phyloP scores from a whole-genome alignment of 2,113 vertebrate species.

The Chroicocephalus ridibundus region DNA sequence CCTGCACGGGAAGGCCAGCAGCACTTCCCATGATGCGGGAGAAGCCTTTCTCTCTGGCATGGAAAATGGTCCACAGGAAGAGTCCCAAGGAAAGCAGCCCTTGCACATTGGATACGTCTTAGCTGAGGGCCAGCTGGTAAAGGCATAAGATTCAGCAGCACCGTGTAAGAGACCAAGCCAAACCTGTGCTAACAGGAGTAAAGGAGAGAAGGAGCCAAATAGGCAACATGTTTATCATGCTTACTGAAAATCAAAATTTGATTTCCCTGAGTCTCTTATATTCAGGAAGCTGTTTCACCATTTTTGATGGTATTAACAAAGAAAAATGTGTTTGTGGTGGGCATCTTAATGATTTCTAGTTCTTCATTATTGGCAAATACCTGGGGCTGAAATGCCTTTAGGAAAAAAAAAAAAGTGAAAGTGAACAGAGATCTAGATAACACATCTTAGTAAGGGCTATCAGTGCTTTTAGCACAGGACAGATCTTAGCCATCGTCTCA shows the following conservation, averaged over 20 bases:
- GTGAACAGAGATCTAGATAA: background rate
- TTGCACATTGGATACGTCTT: background rate
- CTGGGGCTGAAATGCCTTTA: background rate
- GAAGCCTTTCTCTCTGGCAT: background rate
- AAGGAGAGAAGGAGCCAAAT: background rate
- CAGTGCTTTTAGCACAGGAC: fast-evolving
- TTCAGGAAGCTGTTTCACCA: background rate
- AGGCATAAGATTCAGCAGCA: background rate
- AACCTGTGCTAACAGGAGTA: background rate
- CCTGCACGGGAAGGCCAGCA: background rate
- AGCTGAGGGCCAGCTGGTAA: background rate
- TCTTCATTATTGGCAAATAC: background rate
- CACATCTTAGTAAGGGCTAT: background rate
- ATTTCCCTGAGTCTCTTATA: background rate
- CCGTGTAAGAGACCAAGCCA: background rate
- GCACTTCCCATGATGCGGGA: background rate
- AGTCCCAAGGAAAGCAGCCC: background rate
- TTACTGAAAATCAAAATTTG: background rate
- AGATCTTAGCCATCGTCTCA: background rate
- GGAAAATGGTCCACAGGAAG: background rate
- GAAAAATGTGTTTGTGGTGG: background rate
- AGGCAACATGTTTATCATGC: background rate
- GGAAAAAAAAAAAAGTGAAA: background rate
- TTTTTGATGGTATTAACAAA: background rate
- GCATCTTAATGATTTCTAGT: background rate